Percentiles rank a stretch among this genome's conserved stretches.
phyloP scores from a whole-genome alignment of 2,888 invertebrate species.

The Lasioglossum vierecki region DNA sequence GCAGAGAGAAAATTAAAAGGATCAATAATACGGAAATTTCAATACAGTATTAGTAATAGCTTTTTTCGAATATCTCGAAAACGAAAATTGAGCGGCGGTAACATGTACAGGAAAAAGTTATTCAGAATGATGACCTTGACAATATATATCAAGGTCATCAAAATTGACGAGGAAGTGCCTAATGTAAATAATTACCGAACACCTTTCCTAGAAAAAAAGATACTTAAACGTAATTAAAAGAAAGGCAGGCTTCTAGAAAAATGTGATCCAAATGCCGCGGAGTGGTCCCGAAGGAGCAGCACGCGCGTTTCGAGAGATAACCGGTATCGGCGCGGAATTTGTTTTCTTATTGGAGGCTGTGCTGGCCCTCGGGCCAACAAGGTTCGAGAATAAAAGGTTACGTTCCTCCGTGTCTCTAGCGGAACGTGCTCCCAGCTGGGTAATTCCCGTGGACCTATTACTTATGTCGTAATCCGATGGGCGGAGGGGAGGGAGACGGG shows the following conservation, averaged over 20 bases:
- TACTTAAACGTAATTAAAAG: neutral
- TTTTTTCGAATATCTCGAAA: no score
- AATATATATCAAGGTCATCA: no score
- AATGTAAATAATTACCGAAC: no score
- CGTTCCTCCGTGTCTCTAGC: neutral
- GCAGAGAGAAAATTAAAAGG: no score
- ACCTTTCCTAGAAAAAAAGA: neutral
- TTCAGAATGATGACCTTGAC: no score
- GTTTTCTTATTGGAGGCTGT: neutral
- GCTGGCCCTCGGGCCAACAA: neutral
- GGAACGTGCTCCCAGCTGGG: neutral
- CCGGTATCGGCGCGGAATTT: conserved; percentile 20
- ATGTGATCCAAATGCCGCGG: neutral
- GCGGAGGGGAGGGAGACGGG: neutral
- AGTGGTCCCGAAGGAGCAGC: conserved; percentile 1
- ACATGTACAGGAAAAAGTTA: no score
- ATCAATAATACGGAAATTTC: no score
- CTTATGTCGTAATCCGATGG: neutral
- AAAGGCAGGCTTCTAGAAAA: neutral
- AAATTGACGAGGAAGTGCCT: no score
- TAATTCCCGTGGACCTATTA: neutral
- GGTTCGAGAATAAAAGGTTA: conserved; percentile 18
- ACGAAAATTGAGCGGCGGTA: no score
- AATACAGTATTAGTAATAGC: no score
- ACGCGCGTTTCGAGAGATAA: neutral